Percentiles rank a stretch among this genome's conserved stretches.
Conservation (phyloP, 2,113 vertebrate genomes). For the Toxotes jaculatrix region DNA sequence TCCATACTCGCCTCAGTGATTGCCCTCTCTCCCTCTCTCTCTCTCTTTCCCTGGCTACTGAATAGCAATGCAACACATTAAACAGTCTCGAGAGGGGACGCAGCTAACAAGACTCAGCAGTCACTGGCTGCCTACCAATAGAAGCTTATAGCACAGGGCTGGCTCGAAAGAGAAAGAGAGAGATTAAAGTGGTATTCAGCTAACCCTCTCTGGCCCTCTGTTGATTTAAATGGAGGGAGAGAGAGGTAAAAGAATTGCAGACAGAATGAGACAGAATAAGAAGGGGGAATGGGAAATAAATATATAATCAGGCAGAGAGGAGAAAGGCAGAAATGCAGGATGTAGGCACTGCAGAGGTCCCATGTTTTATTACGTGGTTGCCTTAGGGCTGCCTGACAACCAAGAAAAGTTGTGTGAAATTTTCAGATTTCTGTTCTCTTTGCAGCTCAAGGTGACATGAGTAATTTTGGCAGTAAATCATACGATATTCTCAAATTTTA, state of each 20-base stretch:
- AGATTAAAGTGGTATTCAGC: constrained; percentile 69
- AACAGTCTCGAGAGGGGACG: constrained; percentile 56
- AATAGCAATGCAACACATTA: constrained; percentile 63
- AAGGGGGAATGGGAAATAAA: constrained; percentile 38
- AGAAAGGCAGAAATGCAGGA: constrained; percentile 36
- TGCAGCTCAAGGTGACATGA: neutral
- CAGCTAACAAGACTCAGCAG: constrained; percentile 63
- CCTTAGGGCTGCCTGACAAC: neutral
- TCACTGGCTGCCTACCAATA: constrained; percentile 67
- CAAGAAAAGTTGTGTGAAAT: constrained; percentile 8
- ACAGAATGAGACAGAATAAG: constrained; percentile 43
- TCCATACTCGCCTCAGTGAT: constrained; percentile 16
- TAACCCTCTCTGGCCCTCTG: constrained; percentile 36
- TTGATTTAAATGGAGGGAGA: constrained; percentile 50
- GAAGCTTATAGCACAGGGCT: constrained; percentile 54
- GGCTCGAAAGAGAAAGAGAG: constrained; percentile 35
- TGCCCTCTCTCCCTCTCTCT: neutral
- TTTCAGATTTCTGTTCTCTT: neutral
- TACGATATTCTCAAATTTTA: neutral
- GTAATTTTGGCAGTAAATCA: neutral
- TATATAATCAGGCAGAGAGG: constrained; percentile 41
- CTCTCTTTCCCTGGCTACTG: constrained; percentile 18
- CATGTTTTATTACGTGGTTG: constrained; percentile 19
- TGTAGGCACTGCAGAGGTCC: constrained; percentile 8
- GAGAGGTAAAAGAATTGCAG: constrained; percentile 36